A percentile compares a stretch with the other conserved stretches of the same genome.
These are phyloP conservation scores for Charaxes varanes DNA, from an alignment of 1,140 invertebrate species.

Conservation along the genomic window DNA sequence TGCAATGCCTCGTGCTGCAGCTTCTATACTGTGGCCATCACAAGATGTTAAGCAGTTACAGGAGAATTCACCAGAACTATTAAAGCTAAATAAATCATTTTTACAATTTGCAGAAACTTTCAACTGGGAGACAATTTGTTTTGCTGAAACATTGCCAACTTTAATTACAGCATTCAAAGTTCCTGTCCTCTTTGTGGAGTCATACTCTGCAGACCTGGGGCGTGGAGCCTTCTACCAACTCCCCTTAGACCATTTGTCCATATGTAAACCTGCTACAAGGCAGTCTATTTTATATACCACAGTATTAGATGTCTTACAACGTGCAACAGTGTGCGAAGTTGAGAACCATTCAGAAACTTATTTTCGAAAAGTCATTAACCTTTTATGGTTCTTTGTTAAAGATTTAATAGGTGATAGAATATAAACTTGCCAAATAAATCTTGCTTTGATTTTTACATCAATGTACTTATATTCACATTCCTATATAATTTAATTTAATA, in stretches of 20 bases:
- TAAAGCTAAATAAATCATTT: constrained; percentile 80
- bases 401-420: too few relatives aligned
- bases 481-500: too few relatives aligned
- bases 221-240: constrained; percentile 84
- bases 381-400: constrained; percentile 22
- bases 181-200: constrained; percentile 79
- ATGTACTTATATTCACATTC: too few relatives aligned
- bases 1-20: constrained; percentile 78
- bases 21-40: constrained; percentile 83
- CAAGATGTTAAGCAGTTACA: constrained; percentile 86
- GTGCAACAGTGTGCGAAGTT: constrained; percentile 32
- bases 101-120: constrained; percentile 71
- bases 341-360: constrained; percentile 29
- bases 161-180: constrained; percentile 77
- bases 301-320: constrained; percentile 50
- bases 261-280: constrained; percentile 85
- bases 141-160: constrained; percentile 83
- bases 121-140: constrained; percentile 81
- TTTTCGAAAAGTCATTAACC: constrained; percentile 25
- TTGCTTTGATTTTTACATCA: too few relatives aligned
- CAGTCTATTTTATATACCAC: constrained; percentile 63
- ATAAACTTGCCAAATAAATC: too few relatives aligned
- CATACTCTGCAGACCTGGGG: constrained; percentile 83
- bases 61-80: constrained; percentile 80
- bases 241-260: constrained; percentile 83